Base-by-base conservation (phyloP, 2,113 vertebrate genomes). In the Telmatochromis sp. region DNA sequence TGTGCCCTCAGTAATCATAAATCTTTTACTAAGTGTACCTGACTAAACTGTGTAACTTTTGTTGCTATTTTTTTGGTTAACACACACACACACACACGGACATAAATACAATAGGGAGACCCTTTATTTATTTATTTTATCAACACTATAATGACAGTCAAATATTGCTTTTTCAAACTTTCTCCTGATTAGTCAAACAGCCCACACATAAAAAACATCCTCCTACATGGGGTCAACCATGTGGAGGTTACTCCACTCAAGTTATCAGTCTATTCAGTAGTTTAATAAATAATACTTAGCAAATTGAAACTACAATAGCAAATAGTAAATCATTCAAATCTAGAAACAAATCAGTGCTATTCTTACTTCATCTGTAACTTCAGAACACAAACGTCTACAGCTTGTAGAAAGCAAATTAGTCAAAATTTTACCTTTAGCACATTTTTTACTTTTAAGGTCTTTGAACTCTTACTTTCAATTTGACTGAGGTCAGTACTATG, bases 181-280 rank as follows among this genome's bases (percentile, higher is more conserved):
- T 85, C 80, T 17, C 4, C 19, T 12, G 26, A 40, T 33, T 26
- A 17, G 40, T 87, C 23, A 80, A 12, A 6, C 79, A 84, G 81
- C 92, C 90, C 79, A 86, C 89, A 83, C 83, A 89, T 17, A 79
- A 85, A 75, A 80, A 81, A 68, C 87, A 81, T 70, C 83, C 42
- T 45, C 81, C 85, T 57, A 84, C 47, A 11, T 15, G 15, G 31
- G 73, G 15, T 88, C 81, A 86, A 31, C 73, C 87, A 45, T 83
- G 15, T 19, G 57, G 54, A 83, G 26, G 37, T 78, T 68, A 78
- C 28, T 54, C 47, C 79, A 86, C 53, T 86, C 28, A 79, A 33
- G 40, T 83, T 47, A 49, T 54, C 9, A 55, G 49, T 63, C 28
- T 86, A 19, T 84, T 54, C 42, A 83, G 33, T 26, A 49, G 28